Evolutionary conservation across 2,888 invertebrate species (phyloP), one percentile per base, ranked within the genome.

Genomic region (Lacanobia wlatinum): DNA sequence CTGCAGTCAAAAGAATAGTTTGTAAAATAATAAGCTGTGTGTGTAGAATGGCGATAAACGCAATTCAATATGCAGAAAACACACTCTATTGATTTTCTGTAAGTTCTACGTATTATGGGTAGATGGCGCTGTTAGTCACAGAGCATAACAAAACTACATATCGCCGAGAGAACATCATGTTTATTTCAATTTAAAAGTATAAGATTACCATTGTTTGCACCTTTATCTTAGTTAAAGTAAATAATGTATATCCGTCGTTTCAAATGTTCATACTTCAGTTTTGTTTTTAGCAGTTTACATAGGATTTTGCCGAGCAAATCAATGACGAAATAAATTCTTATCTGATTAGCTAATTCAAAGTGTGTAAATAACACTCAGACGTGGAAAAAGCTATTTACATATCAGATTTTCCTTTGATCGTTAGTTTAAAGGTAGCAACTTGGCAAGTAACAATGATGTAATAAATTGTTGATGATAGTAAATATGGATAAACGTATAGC

Each of bases 51-150:
- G 40, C 40, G 40, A 8, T 40, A 40, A 8, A 40, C 10, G 10
- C 0, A 40, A 9, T 40, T 40, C 40, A 40, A 40, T 40, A 46
- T 16, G 16, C 14, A 53, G 23, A 38, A 28, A 38, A 21, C 58
- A 8, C 18, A 18, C 18, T 48, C 12, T 46, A 75, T 58, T 12
- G 40, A 58, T 53, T 63, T 40, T 56, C 12, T 61, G 43, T 2
- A 58, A 76, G 62, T 72, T 48, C 43, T 28, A 9, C 3, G 23
- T 8, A 6, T 21, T 58, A 12, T 52, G 14, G 38, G 14, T 81
- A 80, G 81, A 81, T 80, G 80, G 77, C 81, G 81, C 63, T 81
- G 43, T 53, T 18, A 18, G 52, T 58, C 1, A 14, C 66, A 50
- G 56, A 58, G 46, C 14, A 14, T 14, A 53, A 46, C 58, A 40